These are phyloP conservation scores for Stylophora pistillata DNA, from an alignment of 64 coral and sea anemone species.

Conservation along the genomic window DNA sequence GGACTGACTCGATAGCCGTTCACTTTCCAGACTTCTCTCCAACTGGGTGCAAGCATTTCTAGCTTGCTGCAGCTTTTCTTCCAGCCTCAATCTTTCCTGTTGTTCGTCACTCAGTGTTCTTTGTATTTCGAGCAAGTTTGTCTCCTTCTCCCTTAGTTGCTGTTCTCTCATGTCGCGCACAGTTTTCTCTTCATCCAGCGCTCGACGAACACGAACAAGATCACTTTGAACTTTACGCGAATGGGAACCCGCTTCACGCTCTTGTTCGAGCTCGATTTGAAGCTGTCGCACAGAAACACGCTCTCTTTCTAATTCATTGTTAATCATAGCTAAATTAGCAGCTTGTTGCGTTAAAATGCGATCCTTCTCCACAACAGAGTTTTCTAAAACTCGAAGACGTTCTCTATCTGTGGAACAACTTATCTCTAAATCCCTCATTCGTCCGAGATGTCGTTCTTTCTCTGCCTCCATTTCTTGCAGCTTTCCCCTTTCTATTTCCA, in stretches of 20 bases:
- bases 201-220: slow-evolving; percentile 47
- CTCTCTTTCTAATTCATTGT: slow-evolving; percentile 57
- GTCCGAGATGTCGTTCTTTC: slow-evolving; percentile 2
- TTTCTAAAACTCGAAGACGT: slow-evolving; percentile 24
- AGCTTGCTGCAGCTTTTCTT: slow-evolving; percentile 60
- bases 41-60: slow-evolving; percentile 53
- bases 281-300: slow-evolving; percentile 47
- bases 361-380: slow-evolving; percentile 5
- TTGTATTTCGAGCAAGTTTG: slow-evolving; percentile 48
- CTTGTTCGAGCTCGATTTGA: slow-evolving; percentile 64
- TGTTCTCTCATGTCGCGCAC: slow-evolving; percentile 57
- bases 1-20: slow-evolving; percentile 73
- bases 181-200: slow-evolving; percentile 67
- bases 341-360: slow-evolving; percentile 25
- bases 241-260: slow-evolving; percentile 43
- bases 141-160: slow-evolving; percentile 78
- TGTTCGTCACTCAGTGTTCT: slow-evolving; percentile 32
- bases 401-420: background rate
- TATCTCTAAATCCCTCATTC: slow-evolving; percentile 19
- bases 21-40: slow-evolving; percentile 78
- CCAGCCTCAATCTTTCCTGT: slow-evolving; percentile 41
- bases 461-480: slow-evolving; percentile 9
- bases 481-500: slow-evolving; percentile 76
- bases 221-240: slow-evolving; percentile 67
- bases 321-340: slow-evolving; percentile 42